A percentile compares a stretch with the other conserved stretches of the same genome.
Evolutionary conservation across 2,888 invertebrate genomes (phyloP).

Genomic region (Lepas anatifera): DNA sequence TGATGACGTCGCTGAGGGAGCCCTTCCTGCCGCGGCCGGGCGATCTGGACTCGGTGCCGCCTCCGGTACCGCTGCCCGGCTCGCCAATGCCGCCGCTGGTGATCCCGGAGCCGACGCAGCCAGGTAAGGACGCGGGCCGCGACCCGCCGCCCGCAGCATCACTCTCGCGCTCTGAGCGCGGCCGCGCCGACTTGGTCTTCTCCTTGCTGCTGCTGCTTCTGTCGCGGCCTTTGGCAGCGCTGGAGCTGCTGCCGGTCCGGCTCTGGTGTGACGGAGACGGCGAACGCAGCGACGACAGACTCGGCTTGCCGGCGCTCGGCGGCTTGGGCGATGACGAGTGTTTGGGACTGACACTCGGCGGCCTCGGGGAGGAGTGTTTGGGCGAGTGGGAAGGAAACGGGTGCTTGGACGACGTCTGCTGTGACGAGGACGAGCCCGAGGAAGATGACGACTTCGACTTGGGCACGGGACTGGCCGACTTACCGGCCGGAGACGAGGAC

Average conservation of each 20-base stretch:
- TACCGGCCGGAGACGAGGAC: constrained; percentile 17
- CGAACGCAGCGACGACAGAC: constrained; percentile 58
- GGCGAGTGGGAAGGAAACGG: constrained; percentile 16
- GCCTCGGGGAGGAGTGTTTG: constrained; percentile 38
- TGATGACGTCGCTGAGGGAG: constrained; percentile 71
- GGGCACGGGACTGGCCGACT: constrained; percentile 17
- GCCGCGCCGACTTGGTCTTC: background rate
- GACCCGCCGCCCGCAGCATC: too few species aligned
- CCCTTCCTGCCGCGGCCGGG: constrained; percentile 48
- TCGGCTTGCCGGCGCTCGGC: constrained; percentile 65
- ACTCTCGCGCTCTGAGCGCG: background rate
- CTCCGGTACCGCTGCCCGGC: background rate
- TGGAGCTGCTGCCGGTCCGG: constrained; percentile 15
- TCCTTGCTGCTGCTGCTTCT: background rate
- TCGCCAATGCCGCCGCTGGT: too few species aligned
- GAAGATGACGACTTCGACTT: constrained; percentile 17
- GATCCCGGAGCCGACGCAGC: too few species aligned
- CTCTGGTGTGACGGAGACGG: constrained; percentile 20
- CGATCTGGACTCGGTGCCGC: background rate
- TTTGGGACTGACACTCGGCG: constrained; percentile 62
- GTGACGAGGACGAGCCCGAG: constrained; percentile 14
- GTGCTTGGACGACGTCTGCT: constrained; percentile 15
- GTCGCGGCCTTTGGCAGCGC: background rate
- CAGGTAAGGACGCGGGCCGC: too few species aligned
- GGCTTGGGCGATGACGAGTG: constrained; percentile 34